Evolutionary conservation across 2,797 vertebrate species (phyloP), one percentile per base, ranked within the genome.

Genomic region (Myotis pilosus): DNA sequence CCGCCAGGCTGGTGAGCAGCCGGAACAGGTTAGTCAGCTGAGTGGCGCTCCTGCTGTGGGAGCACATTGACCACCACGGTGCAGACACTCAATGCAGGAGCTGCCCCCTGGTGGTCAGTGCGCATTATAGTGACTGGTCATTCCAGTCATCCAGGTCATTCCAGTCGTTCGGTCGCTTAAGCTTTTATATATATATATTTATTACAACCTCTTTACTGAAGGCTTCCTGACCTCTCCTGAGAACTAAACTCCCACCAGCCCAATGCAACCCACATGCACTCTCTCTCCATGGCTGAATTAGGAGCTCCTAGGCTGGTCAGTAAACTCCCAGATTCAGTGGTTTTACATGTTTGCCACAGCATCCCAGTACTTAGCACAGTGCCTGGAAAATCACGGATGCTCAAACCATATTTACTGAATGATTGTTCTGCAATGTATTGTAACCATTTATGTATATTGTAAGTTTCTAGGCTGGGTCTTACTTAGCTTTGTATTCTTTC

Each of bases 401-500:
- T 68, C 3, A 87, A 89, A 60, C 3, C 4, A 55, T 49, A 49
- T 81, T 90, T 68, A 64, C 41, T 74, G 20, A 85, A 66, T 80
- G 25, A 89, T 87, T 17, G 9, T 87, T 94, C 13, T 80, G 6
- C 36, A 13, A 60, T 84, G 47, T 28, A 10, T 38, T 84, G 3
- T 66, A 66, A n/a, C 1, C 17, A 84, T 86, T 86, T 81, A 47
- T 47, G 12, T 47, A 47, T 33, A 87, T 8, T 60, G 28, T 78
- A 62, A 71, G 16, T 68, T 23, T 25, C 11, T 41, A 71, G 33
- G 49, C 20, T 93, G 19, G 17, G 2, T 86, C 49, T 91, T 82
- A 83, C 53, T 60, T 60, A 75, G 85, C 15, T 88, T 87, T 81
- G 13, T 57, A 64, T 62, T 81, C 53, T 95, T 85, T 81, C 30